Conservation (phyloP, 2,888 invertebrate genomes). For the Portevinia maculata region DNA sequence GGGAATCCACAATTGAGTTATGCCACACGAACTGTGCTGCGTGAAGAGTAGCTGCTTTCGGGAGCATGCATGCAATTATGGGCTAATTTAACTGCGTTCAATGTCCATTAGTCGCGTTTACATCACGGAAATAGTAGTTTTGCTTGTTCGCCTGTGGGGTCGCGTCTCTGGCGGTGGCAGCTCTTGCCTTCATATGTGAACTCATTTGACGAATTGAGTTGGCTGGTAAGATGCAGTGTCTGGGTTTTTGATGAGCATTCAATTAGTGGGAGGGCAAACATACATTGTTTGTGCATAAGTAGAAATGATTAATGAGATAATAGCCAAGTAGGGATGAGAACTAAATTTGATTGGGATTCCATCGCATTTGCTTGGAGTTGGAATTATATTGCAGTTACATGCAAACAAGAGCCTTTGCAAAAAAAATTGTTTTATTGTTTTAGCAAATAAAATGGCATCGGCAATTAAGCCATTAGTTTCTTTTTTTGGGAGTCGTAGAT, state of each 20-base stretch:
- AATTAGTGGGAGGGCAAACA: constrained; percentile 45
- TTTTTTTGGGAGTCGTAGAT: too few species aligned
- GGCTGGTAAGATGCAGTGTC: constrained; percentile 57
- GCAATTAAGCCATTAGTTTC: too few species aligned
- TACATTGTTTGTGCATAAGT: constrained; percentile 6
- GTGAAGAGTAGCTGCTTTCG: constrained; percentile 56
- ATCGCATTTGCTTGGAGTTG: too few species aligned
- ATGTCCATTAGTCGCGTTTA: constrained; percentile 67
- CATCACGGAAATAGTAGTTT: constrained; percentile 62
- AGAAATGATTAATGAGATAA: background rate
- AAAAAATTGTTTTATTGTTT: too few species aligned
- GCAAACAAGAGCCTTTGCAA: too few species aligned
- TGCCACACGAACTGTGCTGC: constrained; percentile 71
- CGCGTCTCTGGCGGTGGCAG: constrained; percentile 22
- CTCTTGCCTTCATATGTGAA: constrained; percentile 36
- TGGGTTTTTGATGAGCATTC: constrained; percentile 53
- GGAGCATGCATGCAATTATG: constrained; percentile 73
- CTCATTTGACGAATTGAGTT: constrained; percentile 61
- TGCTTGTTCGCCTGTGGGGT: constrained; percentile 12
- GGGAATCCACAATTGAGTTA: constrained; percentile 67
- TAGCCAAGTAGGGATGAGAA: too few species aligned
- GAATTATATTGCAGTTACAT: too few species aligned
- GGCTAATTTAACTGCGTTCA: constrained; percentile 69
- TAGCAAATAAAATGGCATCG: too few species aligned
- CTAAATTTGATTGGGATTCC: too few species aligned